Conservation (phyloP, 2,888 invertebrate species). For the Elegia similella region DNA sequence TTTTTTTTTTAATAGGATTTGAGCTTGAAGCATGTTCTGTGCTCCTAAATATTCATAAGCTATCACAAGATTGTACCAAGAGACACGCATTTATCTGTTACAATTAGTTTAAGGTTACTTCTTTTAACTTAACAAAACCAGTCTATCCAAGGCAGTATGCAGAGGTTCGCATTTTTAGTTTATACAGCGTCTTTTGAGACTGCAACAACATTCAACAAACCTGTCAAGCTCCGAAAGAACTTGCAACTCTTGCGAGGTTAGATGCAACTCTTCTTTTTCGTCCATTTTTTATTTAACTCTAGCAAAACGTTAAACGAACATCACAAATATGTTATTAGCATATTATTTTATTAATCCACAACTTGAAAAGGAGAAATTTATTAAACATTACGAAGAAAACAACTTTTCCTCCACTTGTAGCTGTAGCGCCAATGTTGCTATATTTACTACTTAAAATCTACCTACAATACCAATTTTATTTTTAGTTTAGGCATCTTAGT, state of each 20-base stretch:
- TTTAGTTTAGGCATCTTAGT: no score
- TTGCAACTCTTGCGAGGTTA: slow-evolving; percentile 92
- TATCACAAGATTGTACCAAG: no score
- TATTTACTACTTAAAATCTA: no score
- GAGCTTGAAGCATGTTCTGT: no score
- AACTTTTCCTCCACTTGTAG: slow-evolving; percentile 5
- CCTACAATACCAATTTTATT: no score
- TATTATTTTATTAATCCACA: neutral
- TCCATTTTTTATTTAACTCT: slow-evolving; percentile 52
- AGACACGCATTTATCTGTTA: no score
- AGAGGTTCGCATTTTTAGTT: neutral
- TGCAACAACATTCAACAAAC: slow-evolving; percentile 61
- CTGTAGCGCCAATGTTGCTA: neutral
- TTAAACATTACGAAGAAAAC: neutral
- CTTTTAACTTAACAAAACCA: no score
- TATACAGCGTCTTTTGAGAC: neutral
- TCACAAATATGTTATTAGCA: slow-evolving; percentile 12
- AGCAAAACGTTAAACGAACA: slow-evolving; percentile 9
- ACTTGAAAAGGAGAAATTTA: neutral
- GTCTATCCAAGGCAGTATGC: neutral
- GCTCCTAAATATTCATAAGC: no score
- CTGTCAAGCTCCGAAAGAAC: slow-evolving; percentile 94
- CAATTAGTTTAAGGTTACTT: no score
- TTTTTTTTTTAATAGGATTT: no score
- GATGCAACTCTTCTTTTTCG: slow-evolving; percentile 85